Evolutionary conservation across 2,113 vertebrate species (phyloP).

Genomic region (Corynorhinus townsendii): DNA sequence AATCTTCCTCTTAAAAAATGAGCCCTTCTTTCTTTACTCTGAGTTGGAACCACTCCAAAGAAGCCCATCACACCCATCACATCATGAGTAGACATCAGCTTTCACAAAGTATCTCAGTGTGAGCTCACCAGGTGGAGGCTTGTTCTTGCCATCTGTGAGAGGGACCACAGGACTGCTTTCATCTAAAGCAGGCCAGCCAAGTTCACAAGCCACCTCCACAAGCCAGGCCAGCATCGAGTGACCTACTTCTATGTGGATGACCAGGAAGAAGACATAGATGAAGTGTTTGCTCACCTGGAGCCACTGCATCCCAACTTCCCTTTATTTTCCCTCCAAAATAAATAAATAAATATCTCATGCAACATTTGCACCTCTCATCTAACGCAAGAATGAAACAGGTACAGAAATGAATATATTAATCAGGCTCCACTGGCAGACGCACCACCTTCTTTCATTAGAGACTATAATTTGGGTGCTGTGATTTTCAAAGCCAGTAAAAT

Average conservation of each 20-base stretch:
- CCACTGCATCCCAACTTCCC: background rate
- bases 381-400: background rate
- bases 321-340: constrained; percentile 19
- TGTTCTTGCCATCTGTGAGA: background rate
- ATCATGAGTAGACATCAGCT: background rate
- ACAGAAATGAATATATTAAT: constrained; percentile 38
- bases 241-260: background rate
- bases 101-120: background rate
- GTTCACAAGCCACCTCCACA: background rate
- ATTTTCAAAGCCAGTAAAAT: constrained; percentile 63
- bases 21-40: background rate
- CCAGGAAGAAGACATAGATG: background rate
- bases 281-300: background rate
- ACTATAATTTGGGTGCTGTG: constrained; percentile 37
- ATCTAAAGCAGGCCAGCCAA: background rate
- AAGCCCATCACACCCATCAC: background rate
- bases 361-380: background rate
- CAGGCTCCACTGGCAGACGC: background rate
- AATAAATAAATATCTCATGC: background rate
- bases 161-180: background rate
- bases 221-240: background rate
- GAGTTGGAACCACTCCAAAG: background rate
- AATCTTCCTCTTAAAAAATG: background rate
- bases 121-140: background rate
- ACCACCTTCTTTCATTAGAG: constrained; percentile 40